Conservation (phyloP, 2,113 vertebrate genomes). For the Rhineura floridana region DNA sequence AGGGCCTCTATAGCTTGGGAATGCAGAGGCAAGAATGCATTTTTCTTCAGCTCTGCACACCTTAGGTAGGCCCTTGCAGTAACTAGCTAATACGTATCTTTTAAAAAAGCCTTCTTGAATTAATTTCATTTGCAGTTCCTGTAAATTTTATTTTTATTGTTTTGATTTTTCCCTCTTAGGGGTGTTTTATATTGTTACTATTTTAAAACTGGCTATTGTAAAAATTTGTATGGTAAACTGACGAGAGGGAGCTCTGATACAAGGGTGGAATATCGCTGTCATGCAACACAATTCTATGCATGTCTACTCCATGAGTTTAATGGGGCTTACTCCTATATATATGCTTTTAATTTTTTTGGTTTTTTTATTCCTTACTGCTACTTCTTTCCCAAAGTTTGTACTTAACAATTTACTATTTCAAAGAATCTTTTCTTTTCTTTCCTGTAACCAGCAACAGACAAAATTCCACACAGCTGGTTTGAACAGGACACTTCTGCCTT, state of each 20-base stretch:
- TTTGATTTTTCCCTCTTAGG: not conserved
- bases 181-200: not conserved
- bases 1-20: too few species aligned
- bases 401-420: not conserved
- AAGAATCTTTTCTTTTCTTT: constrained; percentile 6
- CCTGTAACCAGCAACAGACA: not conserved
- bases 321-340: too few species aligned
- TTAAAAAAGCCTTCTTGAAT: not conserved
- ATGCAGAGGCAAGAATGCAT: not conserved
- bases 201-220: not conserved
- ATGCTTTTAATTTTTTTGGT: too few species aligned
- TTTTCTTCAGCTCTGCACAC: not conserved
- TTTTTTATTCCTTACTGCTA: not conserved
- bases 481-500: not conserved
- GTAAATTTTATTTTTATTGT: too few species aligned
- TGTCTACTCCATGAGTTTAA: too few species aligned
- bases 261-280: too few species aligned
- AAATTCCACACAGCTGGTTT: not conserved
- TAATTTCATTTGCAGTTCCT: not conserved
- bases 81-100: not conserved
- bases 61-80: not conserved
- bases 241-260: too few species aligned
- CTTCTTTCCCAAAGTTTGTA: not conserved
- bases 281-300: too few species aligned
- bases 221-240: too few species aligned